Percentiles rank a stretch among this genome's conserved stretches.
phyloP scores from a whole-genome alignment of 2,888 invertebrate genomes.

The Trachelus troglodyta region DNA sequence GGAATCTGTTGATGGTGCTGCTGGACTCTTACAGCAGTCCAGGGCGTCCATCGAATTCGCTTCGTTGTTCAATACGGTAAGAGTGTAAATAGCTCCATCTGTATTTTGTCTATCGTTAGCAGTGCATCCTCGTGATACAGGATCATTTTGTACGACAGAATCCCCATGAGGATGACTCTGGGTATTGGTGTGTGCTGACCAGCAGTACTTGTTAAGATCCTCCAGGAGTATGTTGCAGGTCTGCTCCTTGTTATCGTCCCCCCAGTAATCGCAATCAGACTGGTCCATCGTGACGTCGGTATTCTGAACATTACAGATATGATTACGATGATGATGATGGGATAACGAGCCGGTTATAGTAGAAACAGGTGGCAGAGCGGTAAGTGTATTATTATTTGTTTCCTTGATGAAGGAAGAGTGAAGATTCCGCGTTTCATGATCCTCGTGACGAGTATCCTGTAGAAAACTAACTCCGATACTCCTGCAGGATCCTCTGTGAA shows the following conservation, averaged over 20 bases:
- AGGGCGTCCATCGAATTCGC: constrained; percentile 63
- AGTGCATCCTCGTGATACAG: constrained; percentile 32
- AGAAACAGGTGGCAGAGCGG: constrained; percentile 60
- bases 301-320: constrained; percentile 63
- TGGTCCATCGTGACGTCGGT: constrained; percentile 70
- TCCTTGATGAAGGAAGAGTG: constrained; percentile 65
- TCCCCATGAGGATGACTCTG: constrained; percentile 73
- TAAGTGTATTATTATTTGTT: constrained; percentile 73
- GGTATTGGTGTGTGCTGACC: constrained; percentile 69
- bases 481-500: constrained; percentile 64
- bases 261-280: constrained; percentile 78
- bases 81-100: constrained; percentile 80
- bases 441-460: constrained; percentile 38
- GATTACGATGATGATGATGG: constrained; percentile 49
- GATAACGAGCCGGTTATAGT: constrained; percentile 61
- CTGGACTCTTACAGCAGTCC: constrained; percentile 65
- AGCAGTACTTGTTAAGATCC: constrained; percentile 87
- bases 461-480: constrained; percentile 49
- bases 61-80: constrained; percentile 86
- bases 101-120: constrained; percentile 66
- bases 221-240: constrained; percentile 72
- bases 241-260: constrained; percentile 60
- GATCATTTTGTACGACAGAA: constrained; percentile 57
- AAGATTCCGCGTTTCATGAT: constrained; percentile 39
- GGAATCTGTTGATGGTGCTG: constrained; percentile 72